Base-by-base conservation (phyloP, 2,797 vertebrate genomes). In the Paratrypauchen microcephalus region DNA sequence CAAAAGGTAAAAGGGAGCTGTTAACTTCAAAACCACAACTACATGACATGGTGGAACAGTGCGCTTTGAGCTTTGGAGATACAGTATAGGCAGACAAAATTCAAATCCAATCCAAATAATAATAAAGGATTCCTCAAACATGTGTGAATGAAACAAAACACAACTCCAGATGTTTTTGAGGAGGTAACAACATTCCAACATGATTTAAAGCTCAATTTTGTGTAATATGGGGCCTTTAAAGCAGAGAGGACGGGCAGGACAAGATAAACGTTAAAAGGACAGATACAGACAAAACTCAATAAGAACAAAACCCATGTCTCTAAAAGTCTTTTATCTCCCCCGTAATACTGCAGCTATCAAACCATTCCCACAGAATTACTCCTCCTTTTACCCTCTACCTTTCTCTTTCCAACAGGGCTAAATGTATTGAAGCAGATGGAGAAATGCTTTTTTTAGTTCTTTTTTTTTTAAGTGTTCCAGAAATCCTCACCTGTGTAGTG, bases 351-450 rank as follows among this genome's bases (percentile, higher is more conserved):
- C 60, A 24, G 36, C 74, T 21, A 62, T 75, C 70, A 71, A 54
- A 58, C 70, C 69, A 69, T 59, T 68, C 62, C 68, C 69, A 41
- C 69, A 57, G 23, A 79, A 71, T 56, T 47, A 41, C 78, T 77
- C 62, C 11, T 21, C 45, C 6, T 11, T 41, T 62, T 41, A 9
- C 58, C 30, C 4, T 15, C 26, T 24, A 12, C 0, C 9, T 6
- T 24, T 72, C 11, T 60, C 45, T 79, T 47, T 69, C 41, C 73
- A 61, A 71, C 57, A 32, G n/a, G 26, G 28, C 82, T 80, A 70
- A 70, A 69, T 59, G 78, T 71, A 58, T 65, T 76, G 74, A 36
- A 23, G 18, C 68, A 52, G 58, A 75, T 67, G 58, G 45, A 61
- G 50, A 71, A 65, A 81, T 13, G 56, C 61, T 60, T 48, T 55